A percentile compares a stretch with the other conserved stretches of the same genome.
Conservation (phyloP, 2,113 vertebrate genomes). For the Argyrosomus japonicus region DNA sequence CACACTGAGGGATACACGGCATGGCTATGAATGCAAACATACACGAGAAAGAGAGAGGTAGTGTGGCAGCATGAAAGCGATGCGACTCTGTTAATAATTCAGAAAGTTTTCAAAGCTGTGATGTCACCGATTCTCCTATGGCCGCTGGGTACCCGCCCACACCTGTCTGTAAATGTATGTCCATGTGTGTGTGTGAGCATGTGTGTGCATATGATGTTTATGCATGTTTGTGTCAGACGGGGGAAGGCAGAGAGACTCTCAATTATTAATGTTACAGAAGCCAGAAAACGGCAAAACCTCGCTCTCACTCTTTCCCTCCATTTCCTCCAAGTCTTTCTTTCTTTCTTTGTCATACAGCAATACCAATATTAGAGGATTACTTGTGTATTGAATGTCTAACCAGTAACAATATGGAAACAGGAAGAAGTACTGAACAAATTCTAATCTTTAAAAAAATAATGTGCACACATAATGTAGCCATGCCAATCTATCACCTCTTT, state of each 20-base stretch:
- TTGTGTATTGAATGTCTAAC: not conserved
- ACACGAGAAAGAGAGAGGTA: not conserved
- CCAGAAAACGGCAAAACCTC: constrained; percentile 54
- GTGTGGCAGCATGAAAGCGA: constrained; percentile 12
- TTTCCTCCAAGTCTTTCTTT: constrained; percentile 37
- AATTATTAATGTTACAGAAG: constrained; percentile 72
- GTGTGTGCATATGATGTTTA: not conserved
- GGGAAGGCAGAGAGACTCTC: constrained; percentile 29
- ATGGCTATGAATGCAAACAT: constrained; percentile 24
- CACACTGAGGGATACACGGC: constrained; percentile 12
- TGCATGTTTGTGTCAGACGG: constrained; percentile 46
- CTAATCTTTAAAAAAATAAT: not conserved
- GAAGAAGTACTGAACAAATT: not conserved
- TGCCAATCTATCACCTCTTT: constrained; percentile 34
- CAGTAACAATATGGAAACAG: not conserved
- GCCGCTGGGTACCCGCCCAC: constrained; percentile 29
- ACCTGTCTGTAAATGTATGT: constrained; percentile 34
- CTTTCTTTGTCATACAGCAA: not conserved
- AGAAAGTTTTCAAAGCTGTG: constrained; percentile 62
- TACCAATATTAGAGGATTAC: not conserved
- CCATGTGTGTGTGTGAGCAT: constrained; percentile 15
- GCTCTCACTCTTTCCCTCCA: constrained; percentile 37
- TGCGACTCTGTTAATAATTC: constrained; percentile 66
- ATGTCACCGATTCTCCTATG: constrained; percentile 62
- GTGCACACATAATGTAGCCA: not conserved